Evolutionary conservation across 2,888 invertebrate genomes (phyloP), one percentile per base, ranked within the genome.

Genomic region (Eilema depressum): DNA sequence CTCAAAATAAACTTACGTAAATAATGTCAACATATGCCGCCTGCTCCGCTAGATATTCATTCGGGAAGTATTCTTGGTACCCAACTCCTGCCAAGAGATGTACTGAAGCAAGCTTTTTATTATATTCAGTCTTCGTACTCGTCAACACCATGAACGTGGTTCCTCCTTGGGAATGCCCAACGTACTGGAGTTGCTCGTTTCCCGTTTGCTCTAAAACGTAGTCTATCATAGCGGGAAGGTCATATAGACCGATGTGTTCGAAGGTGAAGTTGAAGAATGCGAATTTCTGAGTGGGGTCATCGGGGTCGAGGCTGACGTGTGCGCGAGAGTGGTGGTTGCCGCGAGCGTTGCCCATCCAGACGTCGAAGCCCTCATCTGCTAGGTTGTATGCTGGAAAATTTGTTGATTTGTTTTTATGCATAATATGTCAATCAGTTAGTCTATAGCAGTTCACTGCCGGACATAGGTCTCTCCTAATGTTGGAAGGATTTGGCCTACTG

Each of bases 281-380:
- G 0, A 59, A 64, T 64, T 85, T 89, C 4, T 91, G 76, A 5
- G 28, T 62, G 0, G 67, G 63, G 47, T 83, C 68, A 56, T 94
- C 88, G 7, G 93, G 92, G 75, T 93, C 76, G 92, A 33, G 41
- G 41, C 4, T 41, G 41, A 8, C 17, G 17, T 41, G 41, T 41
- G 41, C 41, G 17, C 96, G 95, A 1, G 97, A 97, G 88, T 97
- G 97, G 0, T 94, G 96, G 86, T 97, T 98, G 3, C 98, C 98
- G 70, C 98, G 94, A 20, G 96, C 96, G 88, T 98, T 98, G 0
- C 97, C 98, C 85, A 98, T 85, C 98, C 98, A 98, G 0, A 97
- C 96, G 83, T 97, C 97, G 80, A 96, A 97, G 0, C 97, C 97
- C 25, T 92, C 92, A 76, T 97, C 96, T 0, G 96, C 96, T 61